phyloP scores from a whole-genome alignment of 2,888 invertebrate species.

The Heliconius aoede region DNA sequence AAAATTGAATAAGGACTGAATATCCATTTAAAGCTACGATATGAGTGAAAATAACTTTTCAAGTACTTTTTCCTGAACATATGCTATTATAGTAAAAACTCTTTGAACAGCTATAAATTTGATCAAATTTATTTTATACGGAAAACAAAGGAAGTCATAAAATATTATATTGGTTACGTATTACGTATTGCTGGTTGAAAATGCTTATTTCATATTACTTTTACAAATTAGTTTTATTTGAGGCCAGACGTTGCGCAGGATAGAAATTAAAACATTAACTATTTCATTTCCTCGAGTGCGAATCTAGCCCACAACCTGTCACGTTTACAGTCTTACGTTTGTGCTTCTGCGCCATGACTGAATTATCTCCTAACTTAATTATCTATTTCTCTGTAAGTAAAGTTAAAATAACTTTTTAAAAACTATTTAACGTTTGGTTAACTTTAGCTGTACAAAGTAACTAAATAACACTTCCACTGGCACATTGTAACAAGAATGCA shows the following conservation, averaged over 20 bases:
- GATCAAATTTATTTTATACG: constrained; percentile 25
- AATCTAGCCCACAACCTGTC: too few species aligned
- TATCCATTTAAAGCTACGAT: neutral
- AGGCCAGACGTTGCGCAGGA: neutral
- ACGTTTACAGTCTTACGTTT: too few species aligned
- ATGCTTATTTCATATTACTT: neutral
- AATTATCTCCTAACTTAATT: neutral
- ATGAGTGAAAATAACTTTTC: constrained; percentile 2
- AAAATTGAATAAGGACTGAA: neutral
- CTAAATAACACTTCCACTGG: neutral
- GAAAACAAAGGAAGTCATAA: constrained; percentile 3
- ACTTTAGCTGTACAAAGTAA: constrained; percentile 5
- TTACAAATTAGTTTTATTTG: neutral
- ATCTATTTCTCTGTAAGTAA: neutral
- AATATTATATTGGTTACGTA: constrained; percentile 16
- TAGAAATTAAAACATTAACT: too few species aligned
- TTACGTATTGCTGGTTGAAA: constrained; percentile 4
- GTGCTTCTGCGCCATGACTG: too few species aligned
- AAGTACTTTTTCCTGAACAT: constrained; percentile 8
- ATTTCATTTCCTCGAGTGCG: too few species aligned
- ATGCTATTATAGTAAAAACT: constrained; percentile 31
- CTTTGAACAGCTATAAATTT: constrained; percentile 16
- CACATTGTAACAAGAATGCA: constrained; percentile 5
- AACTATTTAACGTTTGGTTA: constrained; percentile 12
- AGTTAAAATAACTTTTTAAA: constrained; percentile 7